Percentiles rank a stretch among this genome's conserved stretches.
Conservation (phyloP, 2,888 invertebrate species). For the Siphonodentalium dalli region DNA sequence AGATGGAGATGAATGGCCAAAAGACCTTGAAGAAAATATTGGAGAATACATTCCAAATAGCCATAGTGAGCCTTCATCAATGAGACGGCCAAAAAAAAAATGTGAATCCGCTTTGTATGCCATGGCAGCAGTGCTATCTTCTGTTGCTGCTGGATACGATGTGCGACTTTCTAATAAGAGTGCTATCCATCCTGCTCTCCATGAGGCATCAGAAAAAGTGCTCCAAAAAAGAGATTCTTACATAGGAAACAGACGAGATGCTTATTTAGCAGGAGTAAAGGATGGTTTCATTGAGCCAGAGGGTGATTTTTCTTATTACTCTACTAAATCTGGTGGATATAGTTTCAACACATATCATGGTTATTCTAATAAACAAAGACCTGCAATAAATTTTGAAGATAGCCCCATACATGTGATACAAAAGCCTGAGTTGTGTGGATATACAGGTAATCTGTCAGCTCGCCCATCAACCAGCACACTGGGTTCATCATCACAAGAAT, state of each 20-base stretch:
- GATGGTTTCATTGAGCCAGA: conserved; percentile 60
- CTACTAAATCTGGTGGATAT: conserved; percentile 39
- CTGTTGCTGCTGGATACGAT: conserved; percentile 89
- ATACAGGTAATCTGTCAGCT: conserved; percentile 33
- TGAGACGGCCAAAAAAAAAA: conserved; percentile 35
- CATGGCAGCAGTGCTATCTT: conserved; percentile 88
- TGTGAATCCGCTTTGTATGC: conserved; percentile 79
- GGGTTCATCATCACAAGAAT: conserved; percentile 37
- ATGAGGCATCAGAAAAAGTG: conserved; percentile 33
- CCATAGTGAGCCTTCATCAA: no score
- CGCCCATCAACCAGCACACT: conserved; percentile 40
- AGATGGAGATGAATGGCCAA: conserved; percentile 63
- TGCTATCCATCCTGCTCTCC: conserved; percentile 52
- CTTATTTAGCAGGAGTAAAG: conserved; percentile 59
- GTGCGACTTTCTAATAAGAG: conserved; percentile 80
- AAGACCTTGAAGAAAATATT: conserved; percentile 43
- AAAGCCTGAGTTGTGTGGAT: conserved; percentile 13
- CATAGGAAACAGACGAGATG: conserved; percentile 58
- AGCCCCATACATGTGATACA: conserved; percentile 55
- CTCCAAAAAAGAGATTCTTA: conserved; percentile 47
- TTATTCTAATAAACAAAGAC: conserved; percentile 71
- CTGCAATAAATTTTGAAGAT: conserved; percentile 55
- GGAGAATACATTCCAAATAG: conserved; percentile 48
- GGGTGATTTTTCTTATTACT: conserved; percentile 45
- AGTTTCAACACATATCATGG: conserved; percentile 91